Evolutionary conservation across 2,113 vertebrate species (phyloP).

Genomic region (Philantomba maxwellii): DNA sequence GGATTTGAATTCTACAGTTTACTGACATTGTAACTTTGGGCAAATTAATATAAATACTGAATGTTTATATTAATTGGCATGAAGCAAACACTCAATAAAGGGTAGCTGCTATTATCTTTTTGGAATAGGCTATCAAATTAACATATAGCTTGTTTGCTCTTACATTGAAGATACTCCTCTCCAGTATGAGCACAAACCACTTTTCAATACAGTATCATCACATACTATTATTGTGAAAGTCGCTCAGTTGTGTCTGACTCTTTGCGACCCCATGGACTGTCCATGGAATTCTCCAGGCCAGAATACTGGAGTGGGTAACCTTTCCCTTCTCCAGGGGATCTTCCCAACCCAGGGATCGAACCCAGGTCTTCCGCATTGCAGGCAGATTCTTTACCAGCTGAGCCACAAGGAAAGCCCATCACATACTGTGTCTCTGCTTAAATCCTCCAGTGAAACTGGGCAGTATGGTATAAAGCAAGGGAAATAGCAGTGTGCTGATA

Average conservation of each 20-base stretch:
- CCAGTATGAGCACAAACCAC: neutral
- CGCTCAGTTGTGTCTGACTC: fast-evolving
- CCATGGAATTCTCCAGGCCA: neutral
- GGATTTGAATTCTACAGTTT: neutral
- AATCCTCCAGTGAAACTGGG: neutral
- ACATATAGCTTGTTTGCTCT: neutral
- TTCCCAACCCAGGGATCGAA: neutral
- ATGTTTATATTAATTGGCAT: neutral
- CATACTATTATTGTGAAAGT: neutral
- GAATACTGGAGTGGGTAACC: neutral
- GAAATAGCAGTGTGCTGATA: neutral
- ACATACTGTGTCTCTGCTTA: neutral
- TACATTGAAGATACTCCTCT: neutral
- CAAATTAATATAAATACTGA: neutral
- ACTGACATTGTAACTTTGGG: neutral
- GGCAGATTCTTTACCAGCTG: neutral
- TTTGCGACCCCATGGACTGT: neutral
- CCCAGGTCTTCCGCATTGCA: neutral
- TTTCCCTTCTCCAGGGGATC: neutral
- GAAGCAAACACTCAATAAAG: neutral
- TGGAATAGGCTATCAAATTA: neutral
- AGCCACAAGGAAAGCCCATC: neutral
- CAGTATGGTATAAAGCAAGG: neutral
- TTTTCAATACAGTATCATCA: neutral
- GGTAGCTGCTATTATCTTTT: neutral